A percentile compares a stretch with the other conserved stretches of the same genome.
Conservation (phyloP, 2,888 invertebrate species). For the Stegophylla sp. region DNA sequence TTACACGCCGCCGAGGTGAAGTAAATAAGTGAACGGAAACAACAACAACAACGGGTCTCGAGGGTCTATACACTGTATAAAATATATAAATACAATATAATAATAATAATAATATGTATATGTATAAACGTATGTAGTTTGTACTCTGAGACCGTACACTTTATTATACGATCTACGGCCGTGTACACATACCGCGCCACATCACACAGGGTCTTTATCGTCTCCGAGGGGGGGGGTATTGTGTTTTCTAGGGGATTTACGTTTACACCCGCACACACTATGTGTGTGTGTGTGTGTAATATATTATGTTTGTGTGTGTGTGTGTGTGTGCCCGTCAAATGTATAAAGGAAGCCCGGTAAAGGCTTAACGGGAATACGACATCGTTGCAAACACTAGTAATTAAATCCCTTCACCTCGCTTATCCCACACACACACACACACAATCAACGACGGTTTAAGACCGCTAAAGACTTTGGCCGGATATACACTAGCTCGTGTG, state of each 20-base stretch:
- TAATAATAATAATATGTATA: too few relatives aligned
- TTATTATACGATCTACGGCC: neutral
- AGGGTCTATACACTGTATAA: too few relatives aligned
- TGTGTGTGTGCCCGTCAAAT: conserved; percentile 12
- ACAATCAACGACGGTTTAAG: conserved; percentile 27
- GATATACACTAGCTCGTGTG: neutral
- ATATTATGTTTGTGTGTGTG: neutral
- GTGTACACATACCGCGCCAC: neutral
- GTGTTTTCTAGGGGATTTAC: neutral
- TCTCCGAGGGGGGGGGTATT: neutral
- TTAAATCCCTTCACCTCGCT: conserved; percentile 47
- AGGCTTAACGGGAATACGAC: conserved; percentile 51
- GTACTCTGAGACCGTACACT: neutral
- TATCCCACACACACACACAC: neutral
- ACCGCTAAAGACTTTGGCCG: conserved; percentile 48
- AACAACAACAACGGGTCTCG: neutral
- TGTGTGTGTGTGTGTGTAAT: neutral
- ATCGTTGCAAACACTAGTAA: conserved; percentile 54
- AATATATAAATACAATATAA: too few relatives aligned
- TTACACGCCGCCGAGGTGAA: conserved; percentile 7
- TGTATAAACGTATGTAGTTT: conserved; percentile 28
- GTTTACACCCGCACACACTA: neutral
- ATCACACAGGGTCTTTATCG: neutral
- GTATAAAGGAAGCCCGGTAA: conserved; percentile 50
- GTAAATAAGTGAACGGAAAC: neutral